Conservation (phyloP, 53 echinoderm and acorn worm species). For the Pentamera pediparva region DNA sequence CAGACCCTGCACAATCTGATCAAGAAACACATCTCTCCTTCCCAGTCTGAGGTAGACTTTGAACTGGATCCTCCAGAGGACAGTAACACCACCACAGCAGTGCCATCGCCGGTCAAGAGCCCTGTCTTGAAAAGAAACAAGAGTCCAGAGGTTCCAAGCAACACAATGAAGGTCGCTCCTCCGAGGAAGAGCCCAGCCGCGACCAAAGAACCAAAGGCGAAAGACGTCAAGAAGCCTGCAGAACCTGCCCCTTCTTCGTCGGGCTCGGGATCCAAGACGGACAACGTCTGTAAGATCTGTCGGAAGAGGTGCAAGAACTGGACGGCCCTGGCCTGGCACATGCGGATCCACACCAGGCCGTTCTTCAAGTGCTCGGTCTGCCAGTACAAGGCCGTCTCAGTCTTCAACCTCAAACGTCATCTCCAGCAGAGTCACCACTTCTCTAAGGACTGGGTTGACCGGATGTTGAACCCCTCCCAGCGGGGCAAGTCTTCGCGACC, state of each 20-base stretch:
- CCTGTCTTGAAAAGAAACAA: constrained; percentile 21
- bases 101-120: constrained; percentile 18
- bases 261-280: constrained; percentile 9
- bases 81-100: neutral
- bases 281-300: constrained; percentile 71
- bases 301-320: constrained; percentile 93
- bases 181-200: constrained; percentile 17
- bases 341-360: constrained; percentile 79
- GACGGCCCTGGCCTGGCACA: constrained; percentile 93
- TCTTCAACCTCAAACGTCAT: constrained; percentile 77
- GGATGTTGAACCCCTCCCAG: constrained; percentile 51
- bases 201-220: constrained; percentile 7
- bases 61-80: neutral
- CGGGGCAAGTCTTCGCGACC: constrained; percentile 18
- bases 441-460: constrained; percentile 57
- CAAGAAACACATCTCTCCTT: constrained; percentile 41
- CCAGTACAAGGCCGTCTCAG: constrained; percentile 54
- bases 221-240: neutral
- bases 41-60: neutral
- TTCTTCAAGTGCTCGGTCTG: constrained; percentile 83
- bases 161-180: neutral
- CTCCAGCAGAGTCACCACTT: constrained; percentile 66
- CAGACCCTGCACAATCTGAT: constrained; percentile 63
- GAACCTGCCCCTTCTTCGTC: neutral
- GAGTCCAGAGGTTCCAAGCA: constrained; percentile 14